Percentiles rank a stretch among this genome's conserved stretches.
Evolutionary conservation across 2,797 vertebrate species (phyloP).

Genomic region (Acanthurus tractus): DNA sequence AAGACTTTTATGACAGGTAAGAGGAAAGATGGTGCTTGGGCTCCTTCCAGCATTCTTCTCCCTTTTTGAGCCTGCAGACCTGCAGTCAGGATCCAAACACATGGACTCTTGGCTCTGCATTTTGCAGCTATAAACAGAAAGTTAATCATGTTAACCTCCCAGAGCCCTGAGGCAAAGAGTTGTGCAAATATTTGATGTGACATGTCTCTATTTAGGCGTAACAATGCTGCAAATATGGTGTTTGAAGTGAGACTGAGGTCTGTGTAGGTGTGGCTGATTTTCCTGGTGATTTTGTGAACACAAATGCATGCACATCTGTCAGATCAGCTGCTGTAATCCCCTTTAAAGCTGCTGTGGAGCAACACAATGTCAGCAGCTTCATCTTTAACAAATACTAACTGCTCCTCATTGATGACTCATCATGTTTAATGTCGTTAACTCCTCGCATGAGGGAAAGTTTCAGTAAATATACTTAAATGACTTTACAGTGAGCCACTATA

Average conservation of each 20-base stretch:
- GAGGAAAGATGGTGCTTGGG: slow-evolving; percentile 3
- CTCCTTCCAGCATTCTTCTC: not conserved
- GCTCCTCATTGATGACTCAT: too few relatives aligned
- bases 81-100: not conserved
- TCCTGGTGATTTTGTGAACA: not conserved
- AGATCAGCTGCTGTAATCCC: too few relatives aligned
- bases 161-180: not conserved
- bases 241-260: not conserved
- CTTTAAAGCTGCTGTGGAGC: too few relatives aligned
- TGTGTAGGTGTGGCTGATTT: not conserved
- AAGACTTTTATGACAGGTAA: slow-evolving; percentile 94
- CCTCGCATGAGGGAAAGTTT: too few relatives aligned
- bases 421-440: too few relatives aligned
- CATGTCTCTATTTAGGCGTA: not conserved
- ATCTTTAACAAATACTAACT: too few relatives aligned
- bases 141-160: slow-evolving; percentile 15
- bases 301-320: too few relatives aligned
- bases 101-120: slow-evolving; percentile 1
- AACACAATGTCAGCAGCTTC: too few relatives aligned
- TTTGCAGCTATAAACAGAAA: slow-evolving; percentile 15
- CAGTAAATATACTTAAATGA: too few relatives aligned
- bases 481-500: too few relatives aligned
- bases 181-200: not conserved
- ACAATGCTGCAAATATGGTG: not conserved
- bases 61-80: not conserved